Conservation (phyloP, 2,797 vertebrate species). For the Coregonus ussuriensis region DNA sequence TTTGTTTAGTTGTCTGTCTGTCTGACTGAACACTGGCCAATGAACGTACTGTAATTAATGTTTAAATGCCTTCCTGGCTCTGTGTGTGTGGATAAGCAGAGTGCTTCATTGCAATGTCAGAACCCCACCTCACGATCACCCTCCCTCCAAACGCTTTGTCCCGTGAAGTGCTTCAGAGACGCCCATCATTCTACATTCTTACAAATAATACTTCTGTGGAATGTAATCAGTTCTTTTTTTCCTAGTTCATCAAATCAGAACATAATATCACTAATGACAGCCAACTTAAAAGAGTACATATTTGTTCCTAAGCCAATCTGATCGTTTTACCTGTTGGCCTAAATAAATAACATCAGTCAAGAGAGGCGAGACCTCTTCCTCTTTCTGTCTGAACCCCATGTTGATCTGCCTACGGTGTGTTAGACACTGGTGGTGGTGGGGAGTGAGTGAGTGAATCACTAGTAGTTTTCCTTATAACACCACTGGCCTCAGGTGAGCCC, state of each 20-base stretch:
- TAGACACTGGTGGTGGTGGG: slow-evolving; percentile 27
- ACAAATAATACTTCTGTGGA: slow-evolving; percentile 74
- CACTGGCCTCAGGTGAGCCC: slow-evolving; percentile 45
- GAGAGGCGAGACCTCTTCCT: slow-evolving; percentile 46
- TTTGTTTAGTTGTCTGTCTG: slow-evolving; percentile 25
- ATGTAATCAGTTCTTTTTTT: slow-evolving; percentile 58
- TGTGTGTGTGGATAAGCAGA: slow-evolving; percentile 59
- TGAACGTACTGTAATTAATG: neutral
- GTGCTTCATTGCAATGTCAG: slow-evolving; percentile 23
- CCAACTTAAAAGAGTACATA: slow-evolving; percentile 56
- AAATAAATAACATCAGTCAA: slow-evolving; percentile 74
- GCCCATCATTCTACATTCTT: slow-evolving; percentile 77
- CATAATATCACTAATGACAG: slow-evolving; percentile 58
- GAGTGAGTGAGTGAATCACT: neutral
- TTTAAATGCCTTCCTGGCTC: slow-evolving; percentile 51
- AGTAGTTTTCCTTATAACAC: slow-evolving; percentile 46
- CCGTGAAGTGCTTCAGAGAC: slow-evolving; percentile 81
- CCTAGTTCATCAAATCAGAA: slow-evolving; percentile 58
- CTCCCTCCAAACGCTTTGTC: slow-evolving; percentile 57
- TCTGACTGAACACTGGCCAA: slow-evolving; percentile 31
- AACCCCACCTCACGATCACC: slow-evolving; percentile 46
- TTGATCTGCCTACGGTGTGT: slow-evolving; percentile 28
- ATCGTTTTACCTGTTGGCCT: slow-evolving; percentile 57
- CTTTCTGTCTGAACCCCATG: slow-evolving; percentile 47
- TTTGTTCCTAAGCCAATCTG: slow-evolving; percentile 43